Evolutionary conservation across 2,888 invertebrate genomes (phyloP).

Genomic region (Xestoiulus laeticollis): DNA sequence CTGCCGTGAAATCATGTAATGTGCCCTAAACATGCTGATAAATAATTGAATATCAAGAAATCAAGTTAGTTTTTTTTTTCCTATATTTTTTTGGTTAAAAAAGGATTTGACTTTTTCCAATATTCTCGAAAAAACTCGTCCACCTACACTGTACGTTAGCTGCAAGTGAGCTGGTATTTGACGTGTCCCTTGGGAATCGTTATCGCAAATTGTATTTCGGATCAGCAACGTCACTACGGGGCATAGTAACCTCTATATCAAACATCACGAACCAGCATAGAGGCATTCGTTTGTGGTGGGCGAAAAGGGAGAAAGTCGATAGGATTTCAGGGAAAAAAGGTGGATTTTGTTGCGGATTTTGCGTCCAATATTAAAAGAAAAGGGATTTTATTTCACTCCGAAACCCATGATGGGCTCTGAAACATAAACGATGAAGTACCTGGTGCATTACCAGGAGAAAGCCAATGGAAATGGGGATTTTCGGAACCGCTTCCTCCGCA

Average conservation of each 20-base stretch:
- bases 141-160: constrained; percentile 17
- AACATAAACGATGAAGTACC: constrained; percentile 1
- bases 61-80: background rate
- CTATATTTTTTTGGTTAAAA: background rate
- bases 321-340: constrained; percentile 22
- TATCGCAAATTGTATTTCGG: constrained; percentile 21
- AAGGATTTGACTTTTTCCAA: constrained; percentile 20
- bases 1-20: background rate
- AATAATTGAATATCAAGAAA: constrained; percentile 14
- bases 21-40: constrained; percentile 1
- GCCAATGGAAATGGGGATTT: background rate
- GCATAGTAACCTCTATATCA: constrained; percentile 21
- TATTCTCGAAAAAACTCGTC: constrained; percentile 20
- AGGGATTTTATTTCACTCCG: constrained; percentile 20
- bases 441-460: background rate
- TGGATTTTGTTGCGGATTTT: constrained; percentile 21
- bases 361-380: constrained; percentile 21
- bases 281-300: background rate
- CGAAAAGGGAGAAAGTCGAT: constrained; percentile 1
- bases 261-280: constrained; percentile 18
- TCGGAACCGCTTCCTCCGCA: background rate
- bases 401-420: constrained; percentile 18
- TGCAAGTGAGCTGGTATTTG: constrained; percentile 19
- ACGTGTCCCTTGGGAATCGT: constrained; percentile 6
- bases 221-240: constrained; percentile 18